Evolutionary conservation across 2,797 vertebrate genomes (phyloP).

Genomic region (Eleutherodactylus coqui): DNA sequence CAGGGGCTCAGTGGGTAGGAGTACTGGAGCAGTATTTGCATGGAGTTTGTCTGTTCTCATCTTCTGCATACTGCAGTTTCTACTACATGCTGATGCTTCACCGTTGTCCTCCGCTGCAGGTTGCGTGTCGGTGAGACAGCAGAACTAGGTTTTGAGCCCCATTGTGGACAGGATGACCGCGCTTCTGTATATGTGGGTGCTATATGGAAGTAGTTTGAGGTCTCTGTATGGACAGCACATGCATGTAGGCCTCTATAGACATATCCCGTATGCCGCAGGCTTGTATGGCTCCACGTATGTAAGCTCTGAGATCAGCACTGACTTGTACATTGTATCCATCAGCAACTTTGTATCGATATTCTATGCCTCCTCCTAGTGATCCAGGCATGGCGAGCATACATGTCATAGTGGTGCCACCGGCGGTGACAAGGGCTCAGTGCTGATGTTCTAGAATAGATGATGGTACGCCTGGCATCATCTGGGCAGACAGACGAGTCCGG

Average conservation of each 20-base stretch:
- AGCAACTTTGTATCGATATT: neutral
- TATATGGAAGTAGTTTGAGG: neutral
- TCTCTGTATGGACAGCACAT: neutral
- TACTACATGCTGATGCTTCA: no score
- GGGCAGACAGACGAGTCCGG: neutral
- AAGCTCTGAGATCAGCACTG: neutral
- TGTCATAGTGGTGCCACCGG: neutral
- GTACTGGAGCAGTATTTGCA: neutral
- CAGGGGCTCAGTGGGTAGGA: no score
- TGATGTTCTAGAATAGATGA: neutral
- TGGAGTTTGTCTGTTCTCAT: neutral
- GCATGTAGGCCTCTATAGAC: neutral
- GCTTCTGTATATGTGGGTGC: neutral
- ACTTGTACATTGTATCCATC: neutral
- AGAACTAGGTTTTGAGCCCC: no score
- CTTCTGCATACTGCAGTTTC: no score
- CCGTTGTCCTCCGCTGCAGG: no score
- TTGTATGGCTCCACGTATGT: neutral
- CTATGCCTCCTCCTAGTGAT: neutral
- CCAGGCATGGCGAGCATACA: neutral
- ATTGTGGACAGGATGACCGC: neutral
- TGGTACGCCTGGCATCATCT: neutral
- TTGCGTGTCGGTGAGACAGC: no score
- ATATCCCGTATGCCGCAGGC: neutral
- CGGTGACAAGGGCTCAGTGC: neutral